These are phyloP conservation scores for Microcebus griseorufus DNA, from an alignment of 2,113 vertebrate species.

Conservation along the genomic window DNA sequence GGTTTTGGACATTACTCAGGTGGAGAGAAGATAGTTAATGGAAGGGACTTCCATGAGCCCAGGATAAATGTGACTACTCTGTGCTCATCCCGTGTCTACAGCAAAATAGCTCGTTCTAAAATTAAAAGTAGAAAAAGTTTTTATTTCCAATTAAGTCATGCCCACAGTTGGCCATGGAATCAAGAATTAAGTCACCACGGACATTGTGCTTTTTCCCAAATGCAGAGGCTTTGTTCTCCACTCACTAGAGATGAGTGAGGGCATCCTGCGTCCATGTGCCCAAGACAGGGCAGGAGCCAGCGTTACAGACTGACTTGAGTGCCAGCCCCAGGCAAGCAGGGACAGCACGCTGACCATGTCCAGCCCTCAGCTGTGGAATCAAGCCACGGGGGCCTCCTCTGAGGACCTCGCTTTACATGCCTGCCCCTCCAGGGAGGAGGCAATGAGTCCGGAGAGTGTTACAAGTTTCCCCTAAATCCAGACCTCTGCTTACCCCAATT, in stretches of 20 bases:
- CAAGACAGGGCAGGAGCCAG: rapidly evolving
- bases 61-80: rapidly evolving
- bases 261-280: rapidly evolving
- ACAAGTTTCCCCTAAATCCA: background rate
- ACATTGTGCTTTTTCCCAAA: rapidly evolving
- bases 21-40: conserved; percentile 65
- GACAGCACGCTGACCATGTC: rapidly evolving
- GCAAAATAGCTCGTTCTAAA: background rate
- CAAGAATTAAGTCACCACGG: rapidly evolving
- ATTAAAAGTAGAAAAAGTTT: background rate
- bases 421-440: background rate
- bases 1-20: conserved; percentile 70
- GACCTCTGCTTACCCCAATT: background rate
- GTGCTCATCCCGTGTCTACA: rapidly evolving
- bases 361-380: background rate
- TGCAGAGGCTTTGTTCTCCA: no score
- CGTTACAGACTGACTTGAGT: rapidly evolving
- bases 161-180: rapidly evolving
- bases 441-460: rapidly evolving
- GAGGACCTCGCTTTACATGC: background rate
- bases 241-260: rapidly evolving
- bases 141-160: background rate
- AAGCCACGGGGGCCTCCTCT: rapidly evolving
- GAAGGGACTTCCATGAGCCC: background rate
- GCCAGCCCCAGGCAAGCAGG: rapidly evolving